phyloP scores from a whole-genome alignment of 2,888 invertebrate genomes.

The Drosophila anomalata region DNA sequence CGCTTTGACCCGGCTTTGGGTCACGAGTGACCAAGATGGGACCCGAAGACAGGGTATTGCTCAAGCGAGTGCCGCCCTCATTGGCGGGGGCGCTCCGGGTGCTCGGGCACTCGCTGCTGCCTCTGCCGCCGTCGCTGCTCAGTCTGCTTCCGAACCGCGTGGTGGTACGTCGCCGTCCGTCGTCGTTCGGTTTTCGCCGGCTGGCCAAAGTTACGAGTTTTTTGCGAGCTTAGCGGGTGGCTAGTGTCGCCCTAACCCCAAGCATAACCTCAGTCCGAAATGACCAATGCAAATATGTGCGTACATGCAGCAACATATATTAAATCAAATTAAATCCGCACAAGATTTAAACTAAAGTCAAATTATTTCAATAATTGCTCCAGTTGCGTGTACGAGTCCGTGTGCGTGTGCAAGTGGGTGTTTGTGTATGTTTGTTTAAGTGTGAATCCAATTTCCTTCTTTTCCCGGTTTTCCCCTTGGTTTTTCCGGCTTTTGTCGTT shows the following conservation, averaged over 20 bases:
- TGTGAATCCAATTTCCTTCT: conserved; percentile 64
- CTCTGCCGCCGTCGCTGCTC: conserved; percentile 33
- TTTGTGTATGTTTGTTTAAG: conserved; percentile 26
- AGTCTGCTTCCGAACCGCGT: conserved; percentile 62
- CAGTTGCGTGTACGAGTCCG: conserved; percentile 6
- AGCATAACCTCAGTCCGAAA: neutral
- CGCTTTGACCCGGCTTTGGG: conserved; percentile 33
- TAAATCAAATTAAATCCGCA: conserved; percentile 70
- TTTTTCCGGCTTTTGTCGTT: conserved; percentile 13
- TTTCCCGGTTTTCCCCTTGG: conserved; percentile 25
- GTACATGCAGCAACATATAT: conserved; percentile 65
- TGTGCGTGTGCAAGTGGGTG: conserved; percentile 17
- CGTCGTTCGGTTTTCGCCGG: conserved; percentile 44
- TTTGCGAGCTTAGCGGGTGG: conserved; percentile 39
- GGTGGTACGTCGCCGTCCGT: conserved; percentile 54
- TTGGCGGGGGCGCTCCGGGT: conserved; percentile 51
- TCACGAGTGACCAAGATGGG: conserved; percentile 16
- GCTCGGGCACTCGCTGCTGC: conserved; percentile 51
- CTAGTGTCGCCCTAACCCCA: neutral
- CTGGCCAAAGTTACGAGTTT: conserved; percentile 52
- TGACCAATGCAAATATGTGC: conserved; percentile 61
- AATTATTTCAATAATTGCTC: conserved; percentile 61
- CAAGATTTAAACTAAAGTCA: conserved; percentile 63
- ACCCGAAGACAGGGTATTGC: conserved; percentile 2
- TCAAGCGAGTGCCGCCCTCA: conserved; percentile 44